Base-by-base conservation (phyloP, 2,797 vertebrate species). In the Thaleichthys pacificus region DNA sequence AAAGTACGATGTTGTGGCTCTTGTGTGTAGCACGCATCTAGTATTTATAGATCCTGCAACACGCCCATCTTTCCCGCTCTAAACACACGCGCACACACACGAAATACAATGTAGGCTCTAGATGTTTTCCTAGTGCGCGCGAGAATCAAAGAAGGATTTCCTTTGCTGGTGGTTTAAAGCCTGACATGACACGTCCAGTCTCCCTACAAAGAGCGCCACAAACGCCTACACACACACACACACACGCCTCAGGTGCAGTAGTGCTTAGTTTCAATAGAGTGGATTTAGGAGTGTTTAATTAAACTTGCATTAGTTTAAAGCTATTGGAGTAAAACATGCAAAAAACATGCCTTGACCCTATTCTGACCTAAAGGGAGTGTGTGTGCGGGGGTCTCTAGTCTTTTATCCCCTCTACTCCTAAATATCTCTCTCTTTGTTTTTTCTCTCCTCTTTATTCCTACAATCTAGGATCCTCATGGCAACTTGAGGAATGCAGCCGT, bases 21-120 rank as follows among this genome's bases (percentile, higher is more conserved):
- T 70, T 61, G n/a, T 73, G 54, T 65, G 61, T 74, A 30, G 54
- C 51, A 35, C 60, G 73, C 86, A 76, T 84, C 71, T 85, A 81
- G 75, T 66, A 88, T 91, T 91, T 86, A 89, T 89, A 70, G 28
- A 84, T 70, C 71, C 60, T 49, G 58, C 64, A 69, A 63, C 88
- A 91, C 92, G 89, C 92, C 91, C 83, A 87, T 81, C 66, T 19
- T 61, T 74, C 73, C 76, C 84, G 67, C 73, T 70, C 81, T 2
- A 24, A 42, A 24, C 62, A 51, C 63, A n/a, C 56, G 35, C 21
- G 4, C 75, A 15, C 56, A 61, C 71, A 69, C 64, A 38, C 70
- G 49, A 30, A 32, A n/a, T 30, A 54, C 62, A 17, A 38, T 22
- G 9, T 54, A 42, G 72, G 75, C 82, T 49, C 66, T 68, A 74